Evolutionary conservation across 2,797 vertebrate genomes (phyloP), one percentile per base, ranked within the genome.

Genomic region (Diglossa cyanea): DNA sequence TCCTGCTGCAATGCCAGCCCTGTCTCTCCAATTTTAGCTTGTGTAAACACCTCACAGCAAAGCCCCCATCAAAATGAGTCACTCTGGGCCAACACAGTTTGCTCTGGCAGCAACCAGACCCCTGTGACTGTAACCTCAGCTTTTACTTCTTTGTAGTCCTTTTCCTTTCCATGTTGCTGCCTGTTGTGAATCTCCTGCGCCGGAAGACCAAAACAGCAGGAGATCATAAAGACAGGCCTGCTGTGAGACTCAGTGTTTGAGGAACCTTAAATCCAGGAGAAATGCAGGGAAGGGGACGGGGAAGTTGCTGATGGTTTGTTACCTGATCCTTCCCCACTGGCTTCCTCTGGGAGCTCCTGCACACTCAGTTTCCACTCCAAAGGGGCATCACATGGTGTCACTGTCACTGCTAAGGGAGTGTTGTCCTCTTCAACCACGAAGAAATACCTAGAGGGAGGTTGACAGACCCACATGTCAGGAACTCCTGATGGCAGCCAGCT

Each of bases 381-480:
- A 73, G 99, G 99, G 20, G 99, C 99, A 45, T 99, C 99, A 0
- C 99, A 99, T 1, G 99, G 99, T 19, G 99, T 99, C 96, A 99
- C 98, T 0, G 99, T 99, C 95, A 99, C 98, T 37, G 99, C 99
- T 66, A 99, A 94, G 7, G 99, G 99, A 20, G 99, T 99, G 97
- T 99, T 99, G 97, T 99, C 99, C 96, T 99, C 99, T 91, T 99
- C 99, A 89, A 99, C 99, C 97, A 99, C 98, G 94, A 99, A 99
- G 97, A 99, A 99, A 96, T 99, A 99, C 98, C 99, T 99, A 96
- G 17, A 44, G 60, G 57, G 77, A 90, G 47, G 65, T 71, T 63
- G 80, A 83, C 33, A 95, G 35, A 81, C 6, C 30, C 28, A 28
- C 31, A 23, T 0, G 6, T 94, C 77, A 92, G 19, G 40, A 88